These are phyloP conservation scores for Auanema sp. DNA, from an alignment of 2,888 invertebrate species.

Conservation along the genomic window DNA sequence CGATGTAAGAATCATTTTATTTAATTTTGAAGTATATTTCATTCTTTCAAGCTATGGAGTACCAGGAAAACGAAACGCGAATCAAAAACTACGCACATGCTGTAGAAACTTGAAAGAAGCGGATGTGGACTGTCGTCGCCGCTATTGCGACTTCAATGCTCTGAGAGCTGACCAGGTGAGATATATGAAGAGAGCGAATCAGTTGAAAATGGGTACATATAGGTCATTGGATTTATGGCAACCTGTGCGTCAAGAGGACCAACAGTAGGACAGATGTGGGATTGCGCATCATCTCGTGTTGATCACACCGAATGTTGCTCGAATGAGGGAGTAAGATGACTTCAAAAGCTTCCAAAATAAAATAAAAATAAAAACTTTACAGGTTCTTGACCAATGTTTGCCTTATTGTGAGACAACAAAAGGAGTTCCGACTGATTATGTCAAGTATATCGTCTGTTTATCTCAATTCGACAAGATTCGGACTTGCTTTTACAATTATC, in stretches of 20 bases:
- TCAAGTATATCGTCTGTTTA: conserved; percentile 58
- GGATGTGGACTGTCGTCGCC: conserved; percentile 56
- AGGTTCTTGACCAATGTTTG: conserved; percentile 55
- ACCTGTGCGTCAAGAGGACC: conserved; percentile 59
- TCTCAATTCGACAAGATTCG: conserved; percentile 61
- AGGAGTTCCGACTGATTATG: conserved; percentile 59
- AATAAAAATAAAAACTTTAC: conserved; percentile 9
- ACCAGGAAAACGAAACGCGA: conserved; percentile 41
- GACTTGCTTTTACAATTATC: conserved; percentile 55
- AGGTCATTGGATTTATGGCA: conserved; percentile 57
- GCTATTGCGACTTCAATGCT: conserved; percentile 62
- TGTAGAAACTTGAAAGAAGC: conserved; percentile 59
- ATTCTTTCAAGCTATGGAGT: conserved; percentile 28
- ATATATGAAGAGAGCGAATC: neutral
- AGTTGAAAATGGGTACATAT: conserved; percentile 2
- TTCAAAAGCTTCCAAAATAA: neutral
- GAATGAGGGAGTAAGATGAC: conserved; percentile 29
- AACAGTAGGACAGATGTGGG: conserved; percentile 64
- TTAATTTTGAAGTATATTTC: neutral
- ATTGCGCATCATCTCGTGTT: conserved; percentile 59
- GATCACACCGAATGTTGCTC: conserved; percentile 56
- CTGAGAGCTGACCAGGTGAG: conserved; percentile 32
- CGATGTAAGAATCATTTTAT: conserved; percentile 9
- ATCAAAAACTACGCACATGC: conserved; percentile 57
- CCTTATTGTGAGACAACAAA: conserved; percentile 63